Evolutionary conservation across 2,113 vertebrate genomes (phyloP), one percentile per base, ranked within the genome.

Genomic region (Hippoglossus stenolepis): DNA sequence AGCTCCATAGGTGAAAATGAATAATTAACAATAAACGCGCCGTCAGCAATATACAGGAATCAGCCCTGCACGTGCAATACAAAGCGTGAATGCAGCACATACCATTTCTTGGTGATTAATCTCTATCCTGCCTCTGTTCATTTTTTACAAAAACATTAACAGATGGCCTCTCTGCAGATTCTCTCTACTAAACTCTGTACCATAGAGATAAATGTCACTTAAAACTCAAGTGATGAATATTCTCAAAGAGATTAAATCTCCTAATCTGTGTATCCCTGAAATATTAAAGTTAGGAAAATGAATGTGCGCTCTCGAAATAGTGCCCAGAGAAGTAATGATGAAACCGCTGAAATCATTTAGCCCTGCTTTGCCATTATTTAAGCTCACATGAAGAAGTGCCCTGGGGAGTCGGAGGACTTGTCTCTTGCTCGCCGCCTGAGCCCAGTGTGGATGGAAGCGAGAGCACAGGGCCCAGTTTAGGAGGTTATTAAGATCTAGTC

Each of bases 201-300:
- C 63, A 68, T 45, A 47, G 69, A 76, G 81, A 87, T 89, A 85
- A 80, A 92, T 88, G 82, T 90, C 82, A 89, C 81, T 89, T 90
- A 76, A 71, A 89, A 87, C 84, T 79, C 68, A 68, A 86, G 77
- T 79, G 75, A 89, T 87, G 78, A 85, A 83, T 93, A 83, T 82
- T 90, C 74, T 65, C 38, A 1, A 66, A 28, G 75, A 80, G 80
- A 84, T 91, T 86, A 89, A 86, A 88, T 87, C 76, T 84, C 70
- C 70, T 91, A 88, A 90, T 92, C 87, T 90, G 83, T 78, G 85
- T 82, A 79, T 90, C 86, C 74, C 73, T 87, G 87, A 76, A 85
- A 84, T 82, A 87, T 86, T 82, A 79, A 84, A 85, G 60, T 82
- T 67, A 54, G 80, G 68, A 75, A 84, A 87, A 85, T 82, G 72